Conservation (phyloP, 2,797 vertebrate species). For the Pipistrellus pygmaeus region DNA sequence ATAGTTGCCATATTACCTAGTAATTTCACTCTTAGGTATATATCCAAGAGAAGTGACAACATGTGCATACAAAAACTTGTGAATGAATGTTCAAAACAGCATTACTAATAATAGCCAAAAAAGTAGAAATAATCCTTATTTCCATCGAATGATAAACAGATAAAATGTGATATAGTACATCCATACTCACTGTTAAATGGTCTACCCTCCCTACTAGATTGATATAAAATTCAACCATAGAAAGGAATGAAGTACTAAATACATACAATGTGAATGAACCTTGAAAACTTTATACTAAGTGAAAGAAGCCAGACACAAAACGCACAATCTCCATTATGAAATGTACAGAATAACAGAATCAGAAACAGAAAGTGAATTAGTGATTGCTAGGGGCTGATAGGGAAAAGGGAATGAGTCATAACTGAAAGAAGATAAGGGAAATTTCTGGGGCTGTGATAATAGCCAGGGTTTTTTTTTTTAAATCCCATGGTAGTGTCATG, state of each 20-base stretch:
- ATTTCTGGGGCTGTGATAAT: not conserved
- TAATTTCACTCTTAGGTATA: not conserved
- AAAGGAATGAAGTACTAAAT: not conserved
- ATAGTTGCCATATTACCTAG: not conserved
- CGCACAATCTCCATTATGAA: not conserved
- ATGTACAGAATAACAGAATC: not conserved
- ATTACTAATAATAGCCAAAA: slow-evolving; percentile 27
- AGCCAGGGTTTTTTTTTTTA: slow-evolving; percentile 18
- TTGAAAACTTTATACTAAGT: not conserved
- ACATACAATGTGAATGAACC: not conserved
- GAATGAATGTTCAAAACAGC: not conserved
- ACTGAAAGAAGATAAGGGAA: not conserved
- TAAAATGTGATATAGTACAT: not conserved
- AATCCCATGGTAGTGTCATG: not conserved
- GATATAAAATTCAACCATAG: not conserved
- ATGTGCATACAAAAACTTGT: not conserved
- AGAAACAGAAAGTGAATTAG: not conserved
- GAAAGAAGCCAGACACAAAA: slow-evolving; percentile 22
- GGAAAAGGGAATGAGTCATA: not conserved
- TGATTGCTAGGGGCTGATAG: not conserved
- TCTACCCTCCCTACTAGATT: no score
- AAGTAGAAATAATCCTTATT: not conserved
- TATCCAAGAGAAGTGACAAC: slow-evolving; percentile 4
- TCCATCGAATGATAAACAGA: slow-evolving; percentile 17
- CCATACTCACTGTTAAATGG: not conserved